phyloP scores from a whole-genome alignment of 2,797 vertebrate species.

The Sebastes kiyomatsui region DNA sequence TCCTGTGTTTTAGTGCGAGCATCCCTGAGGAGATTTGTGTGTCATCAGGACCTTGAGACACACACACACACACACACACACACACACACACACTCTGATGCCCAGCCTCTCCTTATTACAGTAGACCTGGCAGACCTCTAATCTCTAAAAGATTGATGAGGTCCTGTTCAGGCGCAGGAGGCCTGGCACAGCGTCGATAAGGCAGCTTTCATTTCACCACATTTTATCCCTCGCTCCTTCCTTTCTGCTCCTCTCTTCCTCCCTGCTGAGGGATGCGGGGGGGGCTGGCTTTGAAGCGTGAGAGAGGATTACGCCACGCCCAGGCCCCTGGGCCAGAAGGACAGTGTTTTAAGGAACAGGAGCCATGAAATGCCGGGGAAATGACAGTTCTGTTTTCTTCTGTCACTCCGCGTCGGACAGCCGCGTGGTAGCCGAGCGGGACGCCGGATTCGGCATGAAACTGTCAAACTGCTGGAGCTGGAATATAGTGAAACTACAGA shows the following conservation, averaged over 20 bases:
- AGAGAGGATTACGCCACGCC: constrained; percentile 33
- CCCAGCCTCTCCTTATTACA: constrained; percentile 22
- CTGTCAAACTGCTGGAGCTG: constrained; percentile 54
- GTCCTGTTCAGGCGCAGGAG: constrained; percentile 41
- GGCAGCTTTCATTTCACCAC: constrained; percentile 64
- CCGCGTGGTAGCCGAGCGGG: constrained; percentile 21
- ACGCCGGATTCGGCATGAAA: constrained; percentile 33
- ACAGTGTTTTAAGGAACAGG: constrained; percentile 17
- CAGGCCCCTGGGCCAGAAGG: constrained; percentile 6
- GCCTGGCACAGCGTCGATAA: constrained; percentile 65
- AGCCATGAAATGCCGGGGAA: constrained; percentile 49
- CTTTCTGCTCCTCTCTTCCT: constrained; percentile 28
- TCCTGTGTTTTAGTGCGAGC: constrained; percentile 10
- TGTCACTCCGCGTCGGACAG: constrained; percentile 15
- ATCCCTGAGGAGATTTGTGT: constrained; percentile 48
- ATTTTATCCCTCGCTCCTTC: constrained; percentile 22
- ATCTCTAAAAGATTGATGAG: constrained; percentile 75
- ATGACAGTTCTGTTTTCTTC: constrained; percentile 4
- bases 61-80: neutral
- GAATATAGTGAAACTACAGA: constrained; percentile 40
- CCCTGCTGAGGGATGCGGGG: neutral
- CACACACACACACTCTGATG: constrained; percentile 5
- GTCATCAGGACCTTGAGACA: constrained; percentile 50
- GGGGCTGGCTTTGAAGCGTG: neutral
- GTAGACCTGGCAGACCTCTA: constrained; percentile 53